phyloP scores from a whole-genome alignment of 2,888 invertebrate genomes.

The Pseudanteris insignis region DNA sequence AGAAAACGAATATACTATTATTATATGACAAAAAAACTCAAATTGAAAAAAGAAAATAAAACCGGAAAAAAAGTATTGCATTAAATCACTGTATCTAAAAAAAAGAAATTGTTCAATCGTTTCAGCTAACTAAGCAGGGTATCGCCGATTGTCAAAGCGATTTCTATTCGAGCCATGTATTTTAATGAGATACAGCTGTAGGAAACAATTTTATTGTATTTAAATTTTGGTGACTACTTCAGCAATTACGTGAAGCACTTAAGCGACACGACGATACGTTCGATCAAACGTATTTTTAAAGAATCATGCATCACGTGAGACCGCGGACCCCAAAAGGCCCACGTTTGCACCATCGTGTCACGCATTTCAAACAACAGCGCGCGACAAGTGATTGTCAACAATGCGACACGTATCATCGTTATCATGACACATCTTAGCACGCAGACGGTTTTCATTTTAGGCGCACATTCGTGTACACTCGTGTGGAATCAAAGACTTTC shows the following conservation, averaged over 20 bases:
- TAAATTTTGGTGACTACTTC: slow-evolving; percentile 19
- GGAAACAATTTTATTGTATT: slow-evolving; percentile 29
- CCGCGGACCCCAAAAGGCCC: slow-evolving; percentile 21
- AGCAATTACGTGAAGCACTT: slow-evolving; percentile 24
- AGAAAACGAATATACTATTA: no score
- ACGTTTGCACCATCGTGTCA: slow-evolving; percentile 30
- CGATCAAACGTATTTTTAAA: slow-evolving; percentile 27
- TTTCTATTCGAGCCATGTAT: background rate
- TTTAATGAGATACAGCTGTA: slow-evolving; percentile 16
- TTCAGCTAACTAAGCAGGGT: no score
- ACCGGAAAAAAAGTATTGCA: no score
- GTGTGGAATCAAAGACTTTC: no score
- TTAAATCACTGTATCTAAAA: no score
- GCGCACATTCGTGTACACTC: slow-evolving; percentile 7
- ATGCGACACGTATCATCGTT: slow-evolving; percentile 45
- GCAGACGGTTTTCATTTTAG: slow-evolving; percentile 30
- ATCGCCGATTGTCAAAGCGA: no score
- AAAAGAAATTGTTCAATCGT: no score
- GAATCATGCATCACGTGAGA: slow-evolving; percentile 24
- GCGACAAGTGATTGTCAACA: slow-evolving; percentile 43
- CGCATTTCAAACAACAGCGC: slow-evolving; percentile 40
- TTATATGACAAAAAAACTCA: no score
- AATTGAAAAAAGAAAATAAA: no score
- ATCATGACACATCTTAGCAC: slow-evolving; percentile 41
- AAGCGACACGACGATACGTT: slow-evolving; percentile 33